These are phyloP conservation scores for Amphipoea lucens DNA, from an alignment of 2,888 invertebrate species.

Conservation along the genomic window DNA sequence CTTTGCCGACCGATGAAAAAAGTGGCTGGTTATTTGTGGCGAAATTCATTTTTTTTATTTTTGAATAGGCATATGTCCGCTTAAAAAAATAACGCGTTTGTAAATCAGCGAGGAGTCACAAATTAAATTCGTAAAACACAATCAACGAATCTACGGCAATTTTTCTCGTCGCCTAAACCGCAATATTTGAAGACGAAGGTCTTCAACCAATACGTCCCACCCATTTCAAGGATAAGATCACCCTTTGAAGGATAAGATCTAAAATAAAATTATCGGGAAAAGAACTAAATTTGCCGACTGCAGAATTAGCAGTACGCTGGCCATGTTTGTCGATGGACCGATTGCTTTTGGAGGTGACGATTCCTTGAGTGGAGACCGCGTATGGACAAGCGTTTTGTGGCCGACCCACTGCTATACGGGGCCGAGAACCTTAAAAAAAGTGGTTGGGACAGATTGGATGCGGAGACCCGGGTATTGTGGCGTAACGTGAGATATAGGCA, in stretches of 20 bases:
- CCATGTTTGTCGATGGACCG: not conserved
- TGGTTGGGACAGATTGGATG: not conserved
- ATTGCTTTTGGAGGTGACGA: not conserved
- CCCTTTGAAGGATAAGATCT: not conserved
- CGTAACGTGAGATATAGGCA: not conserved
- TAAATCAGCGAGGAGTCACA: not conserved
- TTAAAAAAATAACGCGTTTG: not conserved
- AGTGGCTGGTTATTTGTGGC: not conserved
- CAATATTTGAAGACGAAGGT: not conserved
- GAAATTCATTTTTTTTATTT: not conserved
- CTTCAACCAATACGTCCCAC: not conserved
- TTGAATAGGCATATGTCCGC: too few species aligned
- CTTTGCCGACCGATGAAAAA: not conserved
- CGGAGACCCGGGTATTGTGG: not conserved
- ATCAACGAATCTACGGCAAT: not conserved
- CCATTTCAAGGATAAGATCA: too few species aligned
- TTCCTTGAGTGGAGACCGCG: not conserved
- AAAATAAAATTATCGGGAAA: not conserved
- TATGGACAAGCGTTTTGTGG: not conserved
- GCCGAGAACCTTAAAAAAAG: too few species aligned
- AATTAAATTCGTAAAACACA: not conserved
- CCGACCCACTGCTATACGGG: too few species aligned
- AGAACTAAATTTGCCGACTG: not conserved
- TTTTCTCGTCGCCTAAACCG: not conserved
- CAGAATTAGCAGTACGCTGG: not conserved